These are phyloP conservation scores for Aix galericulata DNA, from an alignment of 2,113 vertebrate genomes.

Conservation along the genomic window DNA sequence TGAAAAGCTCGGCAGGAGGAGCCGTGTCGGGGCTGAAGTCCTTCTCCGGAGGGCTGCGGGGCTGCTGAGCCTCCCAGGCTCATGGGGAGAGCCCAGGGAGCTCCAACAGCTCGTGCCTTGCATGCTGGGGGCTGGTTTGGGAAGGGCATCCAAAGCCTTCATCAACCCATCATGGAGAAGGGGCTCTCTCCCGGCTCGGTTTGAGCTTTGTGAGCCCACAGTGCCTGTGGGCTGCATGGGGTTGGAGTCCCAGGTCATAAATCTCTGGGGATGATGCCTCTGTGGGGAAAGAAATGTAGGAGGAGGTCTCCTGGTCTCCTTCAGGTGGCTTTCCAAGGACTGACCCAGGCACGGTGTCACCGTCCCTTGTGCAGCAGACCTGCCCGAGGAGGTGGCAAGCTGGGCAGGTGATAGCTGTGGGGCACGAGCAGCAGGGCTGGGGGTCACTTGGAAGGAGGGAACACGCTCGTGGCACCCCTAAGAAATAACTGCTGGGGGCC, in stretches of 20 bases:
- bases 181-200: background rate
- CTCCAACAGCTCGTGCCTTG: background rate
- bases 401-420: fast-evolving
- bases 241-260: background rate
- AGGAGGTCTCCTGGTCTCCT: background rate
- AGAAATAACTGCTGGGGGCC: fast-evolving
- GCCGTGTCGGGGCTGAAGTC: constrained; percentile 31
- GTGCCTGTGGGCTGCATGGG: background rate
- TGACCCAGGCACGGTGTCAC: background rate
- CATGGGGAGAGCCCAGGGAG: background rate
- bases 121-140: fast-evolving
- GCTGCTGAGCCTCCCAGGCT: background rate
- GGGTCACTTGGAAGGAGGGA: background rate
- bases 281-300: background rate
- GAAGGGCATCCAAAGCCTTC: background rate
- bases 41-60: background rate
- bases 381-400: background rate
- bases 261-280: background rate
- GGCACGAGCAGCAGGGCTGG: background rate
- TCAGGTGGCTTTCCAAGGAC: background rate
- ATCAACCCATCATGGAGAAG: too few species aligned
- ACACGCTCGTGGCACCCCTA: fast-evolving
- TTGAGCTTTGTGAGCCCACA: background rate
- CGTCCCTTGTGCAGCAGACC: background rate
- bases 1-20: constrained; percentile 42